Conservation (phyloP, 92 coral and sea anemone genomes). For the Palythoa grandis region DNA sequence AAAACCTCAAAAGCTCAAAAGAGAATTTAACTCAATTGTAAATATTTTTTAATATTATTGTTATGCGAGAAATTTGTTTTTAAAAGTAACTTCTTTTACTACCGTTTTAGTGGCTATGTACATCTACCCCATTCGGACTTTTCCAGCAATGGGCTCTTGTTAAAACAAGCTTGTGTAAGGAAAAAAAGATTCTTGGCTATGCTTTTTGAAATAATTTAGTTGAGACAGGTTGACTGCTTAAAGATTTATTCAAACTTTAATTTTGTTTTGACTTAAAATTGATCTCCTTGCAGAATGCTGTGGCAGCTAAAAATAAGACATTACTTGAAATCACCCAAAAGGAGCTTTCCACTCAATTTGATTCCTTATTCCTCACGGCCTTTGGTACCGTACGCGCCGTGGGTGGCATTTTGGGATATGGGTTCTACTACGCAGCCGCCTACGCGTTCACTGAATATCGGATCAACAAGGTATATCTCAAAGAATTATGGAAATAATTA, state of each 20-base stretch:
- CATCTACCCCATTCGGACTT: too few relatives aligned
- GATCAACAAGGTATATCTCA: conserved; percentile 14
- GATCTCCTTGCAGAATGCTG: conserved; percentile 4
- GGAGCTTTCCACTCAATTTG: conserved; percentile 1
- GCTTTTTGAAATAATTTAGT: too few relatives aligned
- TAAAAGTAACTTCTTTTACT: too few relatives aligned
- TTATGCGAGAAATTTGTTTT: too few relatives aligned
- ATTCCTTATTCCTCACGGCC: conserved; percentile 16
- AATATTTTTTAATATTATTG: too few relatives aligned
- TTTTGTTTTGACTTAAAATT: too few relatives aligned
- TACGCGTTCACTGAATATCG: conserved; percentile 7
- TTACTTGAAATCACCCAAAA: background rate
- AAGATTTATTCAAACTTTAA: background rate
- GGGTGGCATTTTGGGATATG: conserved; percentile 19
- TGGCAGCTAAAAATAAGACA: conserved; percentile 20
- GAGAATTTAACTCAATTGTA: too few relatives aligned
- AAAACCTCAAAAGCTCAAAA: too few relatives aligned
- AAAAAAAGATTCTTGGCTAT: too few relatives aligned
- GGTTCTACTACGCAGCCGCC: conserved; percentile 29
- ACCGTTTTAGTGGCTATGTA: too few relatives aligned
- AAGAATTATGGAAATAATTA: background rate
- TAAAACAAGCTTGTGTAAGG: too few relatives aligned
- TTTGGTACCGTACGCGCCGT: conserved; percentile 6
- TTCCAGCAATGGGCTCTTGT: too few relatives aligned
- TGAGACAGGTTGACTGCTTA: background rate